phyloP scores from a whole-genome alignment of 2,113 vertebrate genomes.

The Fregata magnificens region DNA sequence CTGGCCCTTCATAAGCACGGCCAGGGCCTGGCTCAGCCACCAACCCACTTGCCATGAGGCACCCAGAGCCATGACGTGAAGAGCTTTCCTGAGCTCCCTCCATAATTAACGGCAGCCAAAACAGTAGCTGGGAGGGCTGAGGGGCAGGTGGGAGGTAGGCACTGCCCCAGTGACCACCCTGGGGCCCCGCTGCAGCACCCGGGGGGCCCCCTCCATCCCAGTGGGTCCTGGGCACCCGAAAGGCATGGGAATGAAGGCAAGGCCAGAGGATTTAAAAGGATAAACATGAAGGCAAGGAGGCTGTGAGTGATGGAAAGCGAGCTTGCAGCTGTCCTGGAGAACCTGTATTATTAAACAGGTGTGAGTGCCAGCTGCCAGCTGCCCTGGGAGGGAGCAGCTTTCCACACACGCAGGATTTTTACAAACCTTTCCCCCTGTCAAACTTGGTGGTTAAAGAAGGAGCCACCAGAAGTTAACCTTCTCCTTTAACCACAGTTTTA shows the following conservation, averaged over 20 bases:
- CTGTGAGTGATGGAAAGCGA: neutral
- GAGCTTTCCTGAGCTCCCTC: neutral
- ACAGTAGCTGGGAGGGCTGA: neutral
- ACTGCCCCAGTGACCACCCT: neutral
- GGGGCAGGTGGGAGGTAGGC: neutral
- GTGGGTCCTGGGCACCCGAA: neutral
- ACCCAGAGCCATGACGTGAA: neutral
- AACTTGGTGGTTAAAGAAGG: neutral
- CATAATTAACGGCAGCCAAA: neutral
- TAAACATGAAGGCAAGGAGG: neutral
- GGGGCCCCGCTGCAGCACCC: neutral
- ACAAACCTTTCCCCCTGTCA: neutral
- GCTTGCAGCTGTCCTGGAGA: fast-evolving
- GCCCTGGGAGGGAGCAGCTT: neutral
- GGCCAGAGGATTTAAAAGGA: neutral
- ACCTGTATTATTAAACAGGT: neutral
- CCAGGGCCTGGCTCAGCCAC: neutral
- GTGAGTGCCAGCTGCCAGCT: neutral
- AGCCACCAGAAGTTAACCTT: neutral
- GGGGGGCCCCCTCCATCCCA: fast-evolving
- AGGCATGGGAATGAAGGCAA: neutral
- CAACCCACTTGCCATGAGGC: fast-evolving
- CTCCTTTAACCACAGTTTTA: neutral
- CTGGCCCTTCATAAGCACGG: neutral
- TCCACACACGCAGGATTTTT: neutral